These are phyloP conservation scores for Papilio protenor DNA, from an alignment of 2,888 invertebrate species.

Conservation along the genomic window DNA sequence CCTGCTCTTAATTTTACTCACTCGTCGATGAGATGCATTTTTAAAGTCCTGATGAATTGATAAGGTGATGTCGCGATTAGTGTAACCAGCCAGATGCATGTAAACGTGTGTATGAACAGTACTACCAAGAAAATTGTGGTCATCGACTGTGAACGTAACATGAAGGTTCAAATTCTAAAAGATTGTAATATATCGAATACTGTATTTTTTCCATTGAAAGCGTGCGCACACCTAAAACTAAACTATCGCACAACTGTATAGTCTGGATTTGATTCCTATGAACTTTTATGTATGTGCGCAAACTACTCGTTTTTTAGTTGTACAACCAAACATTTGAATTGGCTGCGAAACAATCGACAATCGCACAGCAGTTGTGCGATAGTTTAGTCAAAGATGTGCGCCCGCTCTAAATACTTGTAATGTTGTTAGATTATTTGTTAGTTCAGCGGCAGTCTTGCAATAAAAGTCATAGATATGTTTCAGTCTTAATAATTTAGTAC, in stretches of 20 bases:
- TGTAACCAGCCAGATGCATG: slow-evolving; percentile 70
- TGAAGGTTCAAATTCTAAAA: background rate
- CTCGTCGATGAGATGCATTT: slow-evolving; percentile 70
- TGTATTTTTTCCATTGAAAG: no score
- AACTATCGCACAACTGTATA: no score
- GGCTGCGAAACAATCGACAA: no score
- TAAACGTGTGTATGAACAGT: slow-evolving; percentile 69
- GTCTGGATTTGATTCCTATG: no score
- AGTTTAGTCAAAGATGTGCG: no score
- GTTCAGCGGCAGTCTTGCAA: slow-evolving; percentile 67
- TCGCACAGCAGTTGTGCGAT: no score
- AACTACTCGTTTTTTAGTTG: no score
- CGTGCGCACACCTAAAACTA: no score
- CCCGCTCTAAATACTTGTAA: slow-evolving; percentile 63
- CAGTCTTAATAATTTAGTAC: slow-evolving; percentile 67
- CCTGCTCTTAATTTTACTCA: slow-evolving; percentile 51
- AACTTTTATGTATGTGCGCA: no score
- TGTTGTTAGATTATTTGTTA: slow-evolving; percentile 74
- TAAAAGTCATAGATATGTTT: slow-evolving; percentile 76
- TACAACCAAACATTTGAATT: no score
- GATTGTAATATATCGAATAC: background rate
- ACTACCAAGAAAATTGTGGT: slow-evolving; percentile 69
- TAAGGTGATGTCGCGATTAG: slow-evolving; percentile 63
- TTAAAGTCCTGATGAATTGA: slow-evolving; percentile 66
- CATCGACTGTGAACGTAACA: slow-evolving; percentile 56